These are phyloP conservation scores for Epizoanthus stellaris DNA, from an alignment of 92 coral and sea anemone species.

Conservation along the genomic window DNA sequence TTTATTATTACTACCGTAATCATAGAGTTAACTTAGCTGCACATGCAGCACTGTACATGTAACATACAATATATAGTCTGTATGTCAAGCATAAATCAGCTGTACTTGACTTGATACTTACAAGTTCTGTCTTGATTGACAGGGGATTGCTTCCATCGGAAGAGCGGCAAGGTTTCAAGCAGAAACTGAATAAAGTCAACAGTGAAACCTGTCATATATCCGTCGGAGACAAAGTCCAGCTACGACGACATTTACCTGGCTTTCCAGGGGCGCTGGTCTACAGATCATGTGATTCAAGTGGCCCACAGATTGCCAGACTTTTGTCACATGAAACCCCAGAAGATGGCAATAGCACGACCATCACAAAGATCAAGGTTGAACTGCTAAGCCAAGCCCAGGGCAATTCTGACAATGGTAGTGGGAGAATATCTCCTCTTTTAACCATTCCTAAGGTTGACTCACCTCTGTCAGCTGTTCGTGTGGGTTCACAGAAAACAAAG, in stretches of 20 bases:
- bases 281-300: slow-evolving; percentile 71
- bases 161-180: slow-evolving; percentile 87
- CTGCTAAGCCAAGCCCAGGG: slow-evolving; percentile 1
- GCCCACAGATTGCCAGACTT: slow-evolving; percentile 81
- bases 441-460: slow-evolving; percentile 32
- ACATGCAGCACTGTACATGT: too few species aligned
- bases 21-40: too few species aligned
- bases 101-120: too few species aligned
- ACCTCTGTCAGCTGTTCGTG: slow-evolving; percentile 37
- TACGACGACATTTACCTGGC: slow-evolving; percentile 83
- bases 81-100: too few species aligned
- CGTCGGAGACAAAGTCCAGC: slow-evolving; percentile 81
- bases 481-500: slow-evolving; percentile 1
- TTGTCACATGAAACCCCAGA: slow-evolving; percentile 74
- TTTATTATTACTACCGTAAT: too few species aligned
- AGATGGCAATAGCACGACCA: slow-evolving; percentile 61
- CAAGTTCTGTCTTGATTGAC: background rate
- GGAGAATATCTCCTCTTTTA: slow-evolving; percentile 1
- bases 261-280: slow-evolving; percentile 93
- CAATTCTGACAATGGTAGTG: background rate
- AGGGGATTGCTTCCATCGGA: slow-evolving; percentile 93
- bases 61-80: background rate
- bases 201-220: slow-evolving; percentile 69
- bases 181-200: slow-evolving; percentile 79
- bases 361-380: slow-evolving; percentile 81